Evolutionary conservation across 92 coral and sea anemone genomes (phyloP).

Genomic region (Ricordea florida): DNA sequence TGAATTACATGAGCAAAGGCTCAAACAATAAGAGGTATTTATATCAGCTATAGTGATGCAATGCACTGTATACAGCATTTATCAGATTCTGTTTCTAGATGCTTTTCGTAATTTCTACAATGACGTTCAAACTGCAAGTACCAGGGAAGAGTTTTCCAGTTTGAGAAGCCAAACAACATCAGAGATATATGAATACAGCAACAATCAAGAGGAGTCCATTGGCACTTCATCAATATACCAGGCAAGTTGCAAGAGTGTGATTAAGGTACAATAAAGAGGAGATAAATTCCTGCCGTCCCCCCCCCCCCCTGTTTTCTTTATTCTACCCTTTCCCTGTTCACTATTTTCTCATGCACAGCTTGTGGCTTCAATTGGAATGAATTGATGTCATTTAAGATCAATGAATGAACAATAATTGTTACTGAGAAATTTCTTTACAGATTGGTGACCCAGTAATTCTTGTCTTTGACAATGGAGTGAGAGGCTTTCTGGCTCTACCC

Average conservation of each 20-base stretch:
- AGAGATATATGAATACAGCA: conserved; percentile 28
- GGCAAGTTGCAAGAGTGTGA: conserved; percentile 18
- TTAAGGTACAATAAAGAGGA: neutral
- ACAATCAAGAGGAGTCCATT: conserved; percentile 14
- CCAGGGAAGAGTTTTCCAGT: conserved; percentile 62
- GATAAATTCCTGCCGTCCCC: neutral
- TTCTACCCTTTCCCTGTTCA: neutral
- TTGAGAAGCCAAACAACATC: conserved; percentile 53
- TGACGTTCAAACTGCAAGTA: conserved; percentile 79
- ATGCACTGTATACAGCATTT: neutral
- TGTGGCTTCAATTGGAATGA: too few relatives aligned
- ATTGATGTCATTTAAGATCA: too few relatives aligned
- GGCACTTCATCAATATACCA: conserved; percentile 44
- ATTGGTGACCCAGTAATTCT: conserved; percentile 89
- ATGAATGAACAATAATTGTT: neutral
- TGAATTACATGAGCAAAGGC: too few relatives aligned
- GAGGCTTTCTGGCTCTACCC: conserved; percentile 84
- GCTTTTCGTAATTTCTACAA: conserved; percentile 76
- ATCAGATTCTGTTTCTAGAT: conserved; percentile 40
- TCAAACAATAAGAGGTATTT: too few relatives aligned
- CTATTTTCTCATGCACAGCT: neutral
- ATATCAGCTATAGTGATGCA: neutral
- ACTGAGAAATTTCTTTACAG: conserved; percentile 46
- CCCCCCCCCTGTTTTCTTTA: too few relatives aligned
- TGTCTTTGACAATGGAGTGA: conserved; percentile 78